Evolutionary conservation across 2,888 invertebrate genomes (phyloP).

Genomic region (Volucella bombylans): DNA sequence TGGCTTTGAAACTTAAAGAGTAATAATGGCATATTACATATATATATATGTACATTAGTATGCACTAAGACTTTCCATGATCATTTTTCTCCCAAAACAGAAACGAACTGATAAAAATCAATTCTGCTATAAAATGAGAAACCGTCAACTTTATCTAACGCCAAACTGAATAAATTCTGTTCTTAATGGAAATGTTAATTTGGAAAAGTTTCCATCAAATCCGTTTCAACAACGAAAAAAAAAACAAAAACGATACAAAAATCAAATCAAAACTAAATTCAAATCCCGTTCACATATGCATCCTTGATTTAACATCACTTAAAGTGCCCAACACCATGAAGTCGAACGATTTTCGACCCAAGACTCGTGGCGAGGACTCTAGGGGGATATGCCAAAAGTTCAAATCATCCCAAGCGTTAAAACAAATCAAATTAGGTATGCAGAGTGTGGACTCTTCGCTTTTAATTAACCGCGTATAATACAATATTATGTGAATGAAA

Average conservation of each 20-base stretch:
- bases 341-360: conserved; percentile 5
- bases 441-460: conserved; percentile 60
- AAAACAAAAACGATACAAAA: conserved; percentile 11
- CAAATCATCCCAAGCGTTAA: conserved; percentile 54
- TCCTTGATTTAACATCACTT: neutral
- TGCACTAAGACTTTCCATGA: too few species aligned
- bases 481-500: conserved; percentile 53
- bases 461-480: conserved; percentile 66
- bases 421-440: conserved; percentile 66
- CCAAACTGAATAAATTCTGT: conserved; percentile 15
- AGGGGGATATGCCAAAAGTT: conserved; percentile 14
- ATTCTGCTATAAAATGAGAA: conserved; percentile 1
- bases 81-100: neutral
- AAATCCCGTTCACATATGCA: conserved; percentile 1
- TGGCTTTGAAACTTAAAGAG: too few species aligned
- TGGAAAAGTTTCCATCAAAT: conserved; percentile 26
- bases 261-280: conserved; percentile 3
- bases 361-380: neutral
- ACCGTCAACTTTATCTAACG: neutral
- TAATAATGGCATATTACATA: too few species aligned
- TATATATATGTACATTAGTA: too few species aligned
- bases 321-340: conserved; percentile 24
- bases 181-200: conserved; percentile 41
- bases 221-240: neutral
- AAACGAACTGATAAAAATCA: neutral